A percentile compares a stretch with the other conserved stretches of the same genome.
These are phyloP conservation scores for Lagenorhynchus albirostris DNA, from an alignment of 2,113 vertebrate genomes.

Conservation along the genomic window DNA sequence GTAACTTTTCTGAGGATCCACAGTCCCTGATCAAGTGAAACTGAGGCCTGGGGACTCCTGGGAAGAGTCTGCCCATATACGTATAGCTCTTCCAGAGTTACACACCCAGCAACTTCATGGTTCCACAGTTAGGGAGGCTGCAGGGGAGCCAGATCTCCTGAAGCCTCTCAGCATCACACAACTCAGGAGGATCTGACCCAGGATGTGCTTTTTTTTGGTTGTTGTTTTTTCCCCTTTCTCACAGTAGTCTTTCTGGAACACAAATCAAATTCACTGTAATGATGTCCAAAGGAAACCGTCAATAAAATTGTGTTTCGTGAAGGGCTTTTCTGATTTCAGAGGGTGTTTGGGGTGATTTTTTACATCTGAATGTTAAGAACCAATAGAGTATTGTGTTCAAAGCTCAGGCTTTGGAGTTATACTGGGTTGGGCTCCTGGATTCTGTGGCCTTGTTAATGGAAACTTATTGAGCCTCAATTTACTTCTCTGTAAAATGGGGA, in stretches of 20 bases:
- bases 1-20: neutral
- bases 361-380: neutral
- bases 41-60: too few species aligned
- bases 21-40: neutral
- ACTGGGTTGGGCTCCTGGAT: neutral
- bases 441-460: neutral
- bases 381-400: neutral
- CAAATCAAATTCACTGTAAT: neutral
- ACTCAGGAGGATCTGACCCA: fast-evolving
- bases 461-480: neutral
- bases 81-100: neutral
- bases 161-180: neutral
- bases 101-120: fast-evolving
- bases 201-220: too few species aligned
- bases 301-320: neutral
- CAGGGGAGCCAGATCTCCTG: neutral
- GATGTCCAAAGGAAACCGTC: neutral
- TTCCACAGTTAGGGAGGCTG: neutral
- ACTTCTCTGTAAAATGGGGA: neutral
- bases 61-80: fast-evolving
- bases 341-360: neutral
- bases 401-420: neutral
- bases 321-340: neutral
- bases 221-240: neutral
- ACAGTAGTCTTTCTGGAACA: neutral